A percentile compares a stretch with the other conserved stretches of the same genome.
Conservation (phyloP, 1,140 invertebrate genomes). For the Apolygus lucorum region DNA sequence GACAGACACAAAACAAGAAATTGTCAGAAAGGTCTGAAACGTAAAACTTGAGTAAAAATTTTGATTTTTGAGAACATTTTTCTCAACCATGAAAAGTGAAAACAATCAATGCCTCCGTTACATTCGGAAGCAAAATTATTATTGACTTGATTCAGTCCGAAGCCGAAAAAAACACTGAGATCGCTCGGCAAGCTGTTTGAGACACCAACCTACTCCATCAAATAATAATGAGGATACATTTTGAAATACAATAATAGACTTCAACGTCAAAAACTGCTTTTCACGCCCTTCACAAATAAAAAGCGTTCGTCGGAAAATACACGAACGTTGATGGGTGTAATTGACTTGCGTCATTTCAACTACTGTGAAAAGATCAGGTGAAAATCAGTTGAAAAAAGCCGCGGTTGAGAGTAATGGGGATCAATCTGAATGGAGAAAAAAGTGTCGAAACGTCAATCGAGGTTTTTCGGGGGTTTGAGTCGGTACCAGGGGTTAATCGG, state of each 20-base stretch:
- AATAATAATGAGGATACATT: not conserved
- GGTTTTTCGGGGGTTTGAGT: not conserved
- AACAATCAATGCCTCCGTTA: too few relatives aligned
- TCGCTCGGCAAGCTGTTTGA: too few relatives aligned
- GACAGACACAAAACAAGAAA: too few relatives aligned
- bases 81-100: too few relatives aligned
- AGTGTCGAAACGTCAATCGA: not conserved
- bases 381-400: not conserved
- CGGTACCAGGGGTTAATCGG: not conserved
- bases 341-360: conserved; percentile 1
- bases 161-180: too few relatives aligned
- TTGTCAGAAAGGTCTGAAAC: too few relatives aligned
- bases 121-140: too few relatives aligned
- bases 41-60: too few relatives aligned
- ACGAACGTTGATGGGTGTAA: conserved; percentile 8
- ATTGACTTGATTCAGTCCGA: too few relatives aligned
- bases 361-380: too few relatives aligned
- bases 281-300: not conserved
- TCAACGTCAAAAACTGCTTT: not conserved
- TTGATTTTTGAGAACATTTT: too few relatives aligned
- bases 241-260: not conserved
- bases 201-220: too few relatives aligned
- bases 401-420: conserved; percentile 7
- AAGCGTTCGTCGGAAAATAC: not conserved
- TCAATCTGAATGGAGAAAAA: not conserved